Evolutionary conservation across 2,797 vertebrate species (phyloP).

Genomic region (Enteromius afrohamiltoni): DNA sequence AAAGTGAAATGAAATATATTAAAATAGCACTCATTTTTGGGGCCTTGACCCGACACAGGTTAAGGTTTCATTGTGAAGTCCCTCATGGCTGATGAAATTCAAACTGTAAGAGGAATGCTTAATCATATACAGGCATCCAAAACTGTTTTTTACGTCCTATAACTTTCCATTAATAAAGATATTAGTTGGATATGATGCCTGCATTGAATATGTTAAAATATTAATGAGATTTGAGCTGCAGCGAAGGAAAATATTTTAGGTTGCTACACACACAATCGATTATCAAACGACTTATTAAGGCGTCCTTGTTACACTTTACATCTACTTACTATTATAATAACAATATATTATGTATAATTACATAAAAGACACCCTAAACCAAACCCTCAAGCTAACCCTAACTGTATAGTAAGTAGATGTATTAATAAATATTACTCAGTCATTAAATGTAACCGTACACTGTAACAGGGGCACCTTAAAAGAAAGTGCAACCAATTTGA

Average conservation of each 20-base stretch:
- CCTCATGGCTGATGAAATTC: background rate
- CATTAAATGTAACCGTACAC: too few relatives aligned
- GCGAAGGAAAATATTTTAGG: background rate
- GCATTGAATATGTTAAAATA: background rate
- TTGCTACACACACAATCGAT: background rate
- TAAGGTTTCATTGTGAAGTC: conserved; percentile 8
- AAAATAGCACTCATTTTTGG: background rate
- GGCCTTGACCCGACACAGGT: background rate
- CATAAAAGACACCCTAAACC: too few relatives aligned
- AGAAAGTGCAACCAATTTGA: too few relatives aligned
- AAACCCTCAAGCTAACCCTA: too few relatives aligned
- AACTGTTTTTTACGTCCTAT: background rate
- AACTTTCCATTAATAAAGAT: background rate
- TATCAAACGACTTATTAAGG: background rate
- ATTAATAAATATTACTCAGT: too few relatives aligned
- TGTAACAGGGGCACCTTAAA: too few relatives aligned
- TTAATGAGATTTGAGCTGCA: background rate
- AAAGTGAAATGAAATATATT: background rate
- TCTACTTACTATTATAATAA: too few relatives aligned
- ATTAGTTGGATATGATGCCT: background rate
- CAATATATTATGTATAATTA: too few relatives aligned
- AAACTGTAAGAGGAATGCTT: background rate
- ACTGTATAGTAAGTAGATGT: too few relatives aligned
- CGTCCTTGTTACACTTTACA: too few relatives aligned
- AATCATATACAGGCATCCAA: background rate